These are phyloP conservation scores for Mythimna lalbum DNA, from an alignment of 2,888 invertebrate species.

Conservation along the genomic window DNA sequence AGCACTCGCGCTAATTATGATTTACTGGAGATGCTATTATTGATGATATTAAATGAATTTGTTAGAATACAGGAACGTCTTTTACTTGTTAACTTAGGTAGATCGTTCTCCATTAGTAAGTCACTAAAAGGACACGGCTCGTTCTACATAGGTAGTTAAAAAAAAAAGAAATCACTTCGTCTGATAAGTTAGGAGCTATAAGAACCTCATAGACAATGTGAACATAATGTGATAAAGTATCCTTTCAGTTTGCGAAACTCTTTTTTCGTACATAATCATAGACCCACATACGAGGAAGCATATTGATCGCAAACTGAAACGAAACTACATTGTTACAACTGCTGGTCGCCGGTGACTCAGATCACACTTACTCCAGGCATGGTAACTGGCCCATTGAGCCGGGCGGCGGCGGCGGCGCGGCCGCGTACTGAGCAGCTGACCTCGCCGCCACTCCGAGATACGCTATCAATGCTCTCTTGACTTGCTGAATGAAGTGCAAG, in stretches of 20 bases:
- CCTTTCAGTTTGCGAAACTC: no score
- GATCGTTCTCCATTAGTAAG: neutral
- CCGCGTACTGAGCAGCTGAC: constrained; percentile 57
- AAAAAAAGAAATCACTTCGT: neutral
- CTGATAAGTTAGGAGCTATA: no score
- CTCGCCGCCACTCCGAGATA: constrained; percentile 24
- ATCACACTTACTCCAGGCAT: neutral
- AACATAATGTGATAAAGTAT: neutral
- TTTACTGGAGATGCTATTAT: constrained; percentile 13
- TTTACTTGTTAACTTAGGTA: neutral
- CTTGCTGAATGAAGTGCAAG: constrained; percentile 63
- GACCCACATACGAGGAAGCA: neutral
- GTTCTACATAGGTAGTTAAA: neutral
- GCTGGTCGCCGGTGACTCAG: constrained; percentile 1
- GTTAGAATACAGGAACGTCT: neutral
- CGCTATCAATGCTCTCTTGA: constrained; percentile 60
- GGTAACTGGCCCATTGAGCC: constrained; percentile 29
- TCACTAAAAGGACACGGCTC: neutral
- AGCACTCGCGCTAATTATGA: constrained; percentile 23
- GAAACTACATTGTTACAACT: neutral
- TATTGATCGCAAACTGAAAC: neutral
- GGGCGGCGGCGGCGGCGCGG: constrained; percentile 19
- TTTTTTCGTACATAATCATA: neutral
- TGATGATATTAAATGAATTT: no score
- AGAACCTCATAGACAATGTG: neutral